These are phyloP conservation scores for Monochamus alternatus DNA, from an alignment of 2,888 invertebrate genomes.

Conservation along the genomic window DNA sequence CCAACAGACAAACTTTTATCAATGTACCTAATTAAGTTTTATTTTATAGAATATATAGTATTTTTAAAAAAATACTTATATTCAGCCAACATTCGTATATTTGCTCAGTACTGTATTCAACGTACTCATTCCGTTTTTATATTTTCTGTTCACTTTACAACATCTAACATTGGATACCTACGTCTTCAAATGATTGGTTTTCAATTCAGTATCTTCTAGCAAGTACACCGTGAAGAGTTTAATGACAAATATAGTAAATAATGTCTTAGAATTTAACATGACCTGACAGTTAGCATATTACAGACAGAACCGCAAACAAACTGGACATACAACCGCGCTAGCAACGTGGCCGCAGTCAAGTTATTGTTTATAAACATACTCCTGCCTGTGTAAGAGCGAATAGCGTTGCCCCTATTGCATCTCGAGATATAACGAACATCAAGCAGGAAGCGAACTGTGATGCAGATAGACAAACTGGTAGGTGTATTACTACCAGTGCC, in stretches of 20 bases:
- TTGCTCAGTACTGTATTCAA: no score
- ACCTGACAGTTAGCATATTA: slow-evolving; percentile 4
- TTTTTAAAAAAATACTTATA: no score
- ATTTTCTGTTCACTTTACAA: neutral
- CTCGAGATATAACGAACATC: slow-evolving; percentile 46
- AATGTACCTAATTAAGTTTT: no score
- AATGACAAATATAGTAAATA: slow-evolving; percentile 10
- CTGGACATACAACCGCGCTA: slow-evolving; percentile 46
- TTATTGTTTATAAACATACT: slow-evolving; percentile 44
- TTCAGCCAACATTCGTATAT: no score
- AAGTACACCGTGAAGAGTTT: neutral
- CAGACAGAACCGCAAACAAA: slow-evolving; percentile 39
- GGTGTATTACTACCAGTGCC: neutral
- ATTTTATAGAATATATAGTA: no score
- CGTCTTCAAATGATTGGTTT: neutral
- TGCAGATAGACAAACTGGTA: slow-evolving; percentile 16
- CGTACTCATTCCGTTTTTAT: neutral
- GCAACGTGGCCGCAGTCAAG: slow-evolving; percentile 49
- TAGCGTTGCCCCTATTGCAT: slow-evolving; percentile 43
- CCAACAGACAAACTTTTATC: no score
- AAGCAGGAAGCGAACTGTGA: slow-evolving; percentile 42
- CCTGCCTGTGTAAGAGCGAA: slow-evolving; percentile 44
- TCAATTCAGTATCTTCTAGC: neutral
- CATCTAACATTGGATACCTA: neutral
- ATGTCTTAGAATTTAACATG: neutral